phyloP scores from a whole-genome alignment of 2,888 invertebrate genomes.

The Coecobrya sp. region DNA sequence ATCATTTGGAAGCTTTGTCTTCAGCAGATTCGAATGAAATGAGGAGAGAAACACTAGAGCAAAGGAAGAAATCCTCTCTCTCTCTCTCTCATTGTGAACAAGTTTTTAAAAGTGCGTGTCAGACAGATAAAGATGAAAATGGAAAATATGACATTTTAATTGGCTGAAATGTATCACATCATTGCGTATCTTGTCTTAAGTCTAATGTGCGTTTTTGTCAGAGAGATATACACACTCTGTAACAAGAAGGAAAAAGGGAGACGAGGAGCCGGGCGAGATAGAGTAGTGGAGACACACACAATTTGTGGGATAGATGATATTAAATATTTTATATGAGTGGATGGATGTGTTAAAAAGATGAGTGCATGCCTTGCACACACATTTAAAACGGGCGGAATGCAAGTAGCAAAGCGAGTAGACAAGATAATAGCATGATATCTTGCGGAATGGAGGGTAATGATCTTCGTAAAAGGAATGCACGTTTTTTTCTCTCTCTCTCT shows the following conservation, averaged over 20 bases:
- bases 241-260: no score
- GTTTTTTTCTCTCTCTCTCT: neutral
- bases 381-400: conserved; percentile 54
- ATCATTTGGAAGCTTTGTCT: conserved; percentile 31
- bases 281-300: neutral
- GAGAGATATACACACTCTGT: no score
- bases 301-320: neutral
- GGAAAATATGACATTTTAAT: conserved; percentile 79
- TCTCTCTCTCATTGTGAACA: conserved; percentile 31
- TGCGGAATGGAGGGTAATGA: conserved; percentile 67
- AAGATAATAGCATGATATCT: conserved; percentile 45
- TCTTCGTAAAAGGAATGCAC: conserved; percentile 61
- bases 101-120: conserved; percentile 71
- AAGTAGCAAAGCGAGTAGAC: conserved; percentile 47
- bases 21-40: conserved; percentile 4
- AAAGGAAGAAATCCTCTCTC: neutral
- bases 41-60: neutral
- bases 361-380: conserved; percentile 11
- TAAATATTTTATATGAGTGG: conserved; percentile 21
- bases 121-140: conserved; percentile 56
- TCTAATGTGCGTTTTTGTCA: conserved; percentile 21
- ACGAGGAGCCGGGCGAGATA: neutral
- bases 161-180: conserved; percentile 74
- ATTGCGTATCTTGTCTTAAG: conserved; percentile 46
- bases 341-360: neutral